Evolutionary conservation across 1,140 invertebrate species (phyloP), one percentile per base, ranked within the genome.

Genomic region (Thaumatotibia leucotreta): DNA sequence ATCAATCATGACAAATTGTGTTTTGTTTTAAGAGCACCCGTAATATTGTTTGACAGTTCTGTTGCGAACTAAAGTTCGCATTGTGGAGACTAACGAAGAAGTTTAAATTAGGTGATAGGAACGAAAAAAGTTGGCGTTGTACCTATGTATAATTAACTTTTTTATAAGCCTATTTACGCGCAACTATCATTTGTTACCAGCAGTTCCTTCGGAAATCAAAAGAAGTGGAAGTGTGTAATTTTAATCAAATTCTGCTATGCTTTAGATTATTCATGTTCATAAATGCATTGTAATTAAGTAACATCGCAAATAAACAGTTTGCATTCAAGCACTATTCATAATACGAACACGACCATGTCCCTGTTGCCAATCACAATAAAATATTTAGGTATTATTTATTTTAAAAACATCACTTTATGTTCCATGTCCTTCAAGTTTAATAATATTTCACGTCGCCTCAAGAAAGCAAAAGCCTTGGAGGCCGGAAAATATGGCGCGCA

Each of bases 1-100:
- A 86, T 86, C 85, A 85, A 86, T 86, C 80, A 88, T 83, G 81
- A 83, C 79, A 88, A 86, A 85, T 83, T 85, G 82, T 83, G 77
- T 84, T 84, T 82, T 80, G 76, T 82, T 82, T 77, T 79, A 76
- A 84, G 81, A 82, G 78, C 72, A 67, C 77, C 74, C 67, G 65
- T 75, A 67, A 75, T 69, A 66, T 73, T 82, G 75, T 84, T 84
- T 81, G 81, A 80, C 80, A 86, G 81, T 82, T 87, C 72, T 78
- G 75, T n/a, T n/a, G n/a, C n/a, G 71, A 63, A 67, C 63, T 32
- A 75, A 84, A 86, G 67, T 83, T 85, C 79, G 73, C 73, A 79
- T 77, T 75, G 68, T 74, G 71, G 66, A 75, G 76, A 73, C 68
- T 74, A 75, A 79, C 67, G 72, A 75, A 67, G 23, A 80, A 82